Evolutionary conservation across 35 echinoderm and acorn worm species (phyloP).

Genomic region (Heliocidaris erythrogramma): DNA sequence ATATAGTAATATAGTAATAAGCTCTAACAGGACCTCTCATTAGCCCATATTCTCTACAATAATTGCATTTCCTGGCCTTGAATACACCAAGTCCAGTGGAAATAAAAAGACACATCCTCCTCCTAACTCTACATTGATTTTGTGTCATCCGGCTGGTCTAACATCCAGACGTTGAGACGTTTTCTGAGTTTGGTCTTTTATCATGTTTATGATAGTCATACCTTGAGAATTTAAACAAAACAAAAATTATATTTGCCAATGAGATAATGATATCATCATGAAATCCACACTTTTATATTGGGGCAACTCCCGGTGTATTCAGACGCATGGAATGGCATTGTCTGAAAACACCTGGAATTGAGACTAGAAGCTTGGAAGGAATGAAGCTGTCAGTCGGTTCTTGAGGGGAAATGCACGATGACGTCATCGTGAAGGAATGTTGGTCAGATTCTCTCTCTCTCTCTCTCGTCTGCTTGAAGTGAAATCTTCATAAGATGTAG

Average conservation of each 20-base stretch:
- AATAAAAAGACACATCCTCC: neutral
- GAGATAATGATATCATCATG: neutral
- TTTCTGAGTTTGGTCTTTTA: neutral
- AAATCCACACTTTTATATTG: neutral
- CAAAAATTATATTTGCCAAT: neutral
- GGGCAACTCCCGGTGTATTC: neutral
- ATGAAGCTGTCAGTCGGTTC: neutral
- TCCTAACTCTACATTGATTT: neutral
- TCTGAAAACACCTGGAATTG: neutral
- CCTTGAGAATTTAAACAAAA: neutral
- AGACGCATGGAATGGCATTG: neutral
- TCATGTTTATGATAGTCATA: neutral
- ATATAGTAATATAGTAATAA: neutral
- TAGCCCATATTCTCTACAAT: neutral
- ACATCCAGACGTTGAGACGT: neutral
- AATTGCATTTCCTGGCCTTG: slow-evolving; percentile 16
- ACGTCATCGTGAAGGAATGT: neutral
- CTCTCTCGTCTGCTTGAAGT: neutral
- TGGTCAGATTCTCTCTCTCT: neutral
- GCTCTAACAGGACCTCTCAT: neutral
- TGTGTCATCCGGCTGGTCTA: neutral
- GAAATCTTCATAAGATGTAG: slow-evolving; percentile 3
- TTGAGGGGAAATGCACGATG: neutral
- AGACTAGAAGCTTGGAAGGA: neutral
- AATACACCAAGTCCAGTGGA: slow-evolving; percentile 15